phyloP scores from a whole-genome alignment of 2,888 invertebrate species.

The Ornithoptera alexandrae region DNA sequence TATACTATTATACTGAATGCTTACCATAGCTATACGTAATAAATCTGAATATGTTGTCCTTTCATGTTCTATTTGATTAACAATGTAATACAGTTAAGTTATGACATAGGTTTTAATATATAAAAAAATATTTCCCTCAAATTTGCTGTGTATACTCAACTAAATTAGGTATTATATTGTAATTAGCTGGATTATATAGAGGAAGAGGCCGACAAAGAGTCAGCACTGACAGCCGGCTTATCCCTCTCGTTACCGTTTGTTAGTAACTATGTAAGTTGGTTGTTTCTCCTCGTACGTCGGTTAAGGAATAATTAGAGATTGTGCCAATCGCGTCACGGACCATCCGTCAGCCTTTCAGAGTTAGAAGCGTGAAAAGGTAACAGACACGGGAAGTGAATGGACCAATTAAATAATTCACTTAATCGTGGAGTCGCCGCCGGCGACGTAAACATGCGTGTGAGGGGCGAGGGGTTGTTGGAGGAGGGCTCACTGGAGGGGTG shows the following conservation, averaged over 20 bases:
- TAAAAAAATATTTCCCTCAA: neutral
- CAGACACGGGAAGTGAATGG: constrained; percentile 75
- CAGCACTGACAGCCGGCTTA: constrained; percentile 10
- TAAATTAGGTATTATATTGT: neutral
- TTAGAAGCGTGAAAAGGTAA: constrained; percentile 72
- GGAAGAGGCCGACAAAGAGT: constrained; percentile 9
- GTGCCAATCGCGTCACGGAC: constrained; percentile 57
- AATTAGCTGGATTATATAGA: neutral
- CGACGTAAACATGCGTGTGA: constrained; percentile 79
- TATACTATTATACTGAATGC: too few species aligned
- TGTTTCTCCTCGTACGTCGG: constrained; percentile 39
- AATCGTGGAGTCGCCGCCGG: constrained; percentile 72
- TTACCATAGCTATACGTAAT: too few species aligned
- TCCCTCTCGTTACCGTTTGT: constrained; percentile 1
- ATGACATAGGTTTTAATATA: too few species aligned
- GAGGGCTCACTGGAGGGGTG: constrained; percentile 57
- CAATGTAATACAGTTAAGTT: too few species aligned
- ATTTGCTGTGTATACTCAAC: neutral
- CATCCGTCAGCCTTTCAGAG: constrained; percentile 68
- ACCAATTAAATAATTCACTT: constrained; percentile 79
- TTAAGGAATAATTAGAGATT: constrained; percentile 58
- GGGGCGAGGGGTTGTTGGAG: constrained; percentile 46
- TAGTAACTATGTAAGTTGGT: constrained; percentile 17
- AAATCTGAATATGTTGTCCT: too few species aligned
- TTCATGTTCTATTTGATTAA: too few species aligned